phyloP scores from a whole-genome alignment of 92 coral and sea anemone species.

The Umimayanthus chanpuru region DNA sequence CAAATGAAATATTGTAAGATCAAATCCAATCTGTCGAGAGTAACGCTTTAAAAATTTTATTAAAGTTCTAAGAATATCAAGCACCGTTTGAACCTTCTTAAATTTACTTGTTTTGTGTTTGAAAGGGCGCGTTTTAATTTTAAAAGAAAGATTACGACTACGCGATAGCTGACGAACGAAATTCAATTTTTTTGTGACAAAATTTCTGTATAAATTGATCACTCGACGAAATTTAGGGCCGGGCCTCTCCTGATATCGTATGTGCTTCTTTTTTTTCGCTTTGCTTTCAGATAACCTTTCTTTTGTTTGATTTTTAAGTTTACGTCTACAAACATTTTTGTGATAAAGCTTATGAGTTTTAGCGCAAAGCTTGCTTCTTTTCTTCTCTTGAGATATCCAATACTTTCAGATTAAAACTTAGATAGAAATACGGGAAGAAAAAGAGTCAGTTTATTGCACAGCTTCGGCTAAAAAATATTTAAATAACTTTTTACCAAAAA shows the following conservation, averaged over 20 bases:
- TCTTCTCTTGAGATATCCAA: background rate
- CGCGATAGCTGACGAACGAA: constrained; percentile 2
- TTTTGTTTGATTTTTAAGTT: constrained; percentile 7
- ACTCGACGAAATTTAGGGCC: constrained; percentile 9
- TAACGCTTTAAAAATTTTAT: constrained; percentile 26
- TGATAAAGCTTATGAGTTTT: background rate
- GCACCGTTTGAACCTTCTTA: constrained; percentile 26
- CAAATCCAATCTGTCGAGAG: constrained; percentile 22
- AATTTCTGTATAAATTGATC: constrained; percentile 38
- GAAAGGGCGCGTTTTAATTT: constrained; percentile 19
- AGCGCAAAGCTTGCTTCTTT: background rate
- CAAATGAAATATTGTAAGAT: constrained; percentile 24
- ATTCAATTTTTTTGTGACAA: constrained; percentile 31
- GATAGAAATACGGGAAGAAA: background rate
- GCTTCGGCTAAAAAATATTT: background rate
- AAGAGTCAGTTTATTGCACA: background rate
- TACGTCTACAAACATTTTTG: background rate
- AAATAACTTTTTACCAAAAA: background rate
- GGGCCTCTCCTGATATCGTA: background rate
- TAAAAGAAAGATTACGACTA: constrained; percentile 31
- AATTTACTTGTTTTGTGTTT: constrained; percentile 33
- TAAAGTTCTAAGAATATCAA: constrained; percentile 34
- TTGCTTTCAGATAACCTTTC: background rate
- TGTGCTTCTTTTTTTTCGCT: background rate
- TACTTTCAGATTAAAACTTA: constrained; percentile 1